phyloP scores from a whole-genome alignment of 2,113 vertebrate genomes.

The Oryzias melastigma region DNA sequence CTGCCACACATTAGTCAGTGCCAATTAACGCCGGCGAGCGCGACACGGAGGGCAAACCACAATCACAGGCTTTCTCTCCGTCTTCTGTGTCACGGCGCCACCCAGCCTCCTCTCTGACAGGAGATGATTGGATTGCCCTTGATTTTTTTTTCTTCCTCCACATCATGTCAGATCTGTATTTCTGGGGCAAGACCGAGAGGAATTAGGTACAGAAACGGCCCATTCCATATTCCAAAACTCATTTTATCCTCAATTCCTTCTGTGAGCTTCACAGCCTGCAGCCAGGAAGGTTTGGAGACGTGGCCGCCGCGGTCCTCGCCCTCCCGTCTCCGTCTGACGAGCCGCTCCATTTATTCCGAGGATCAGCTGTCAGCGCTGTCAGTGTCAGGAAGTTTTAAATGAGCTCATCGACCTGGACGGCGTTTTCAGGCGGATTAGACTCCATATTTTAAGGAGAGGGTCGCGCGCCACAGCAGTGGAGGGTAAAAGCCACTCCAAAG shows the following conservation, averaged over 20 bases:
- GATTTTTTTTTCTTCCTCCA: slow-evolving; percentile 22
- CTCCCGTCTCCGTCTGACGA: slow-evolving; percentile 36
- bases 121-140: slow-evolving; percentile 47
- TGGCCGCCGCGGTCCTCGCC: slow-evolving; percentile 27
- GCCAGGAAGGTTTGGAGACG: slow-evolving; percentile 27
- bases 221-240: slow-evolving; percentile 59
- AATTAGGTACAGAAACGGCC: slow-evolving; percentile 59
- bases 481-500: slow-evolving; percentile 34
- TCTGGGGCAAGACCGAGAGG: slow-evolving; percentile 59
- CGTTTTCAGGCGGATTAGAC: slow-evolving; percentile 42
- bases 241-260: slow-evolving; percentile 44
- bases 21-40: slow-evolving; percentile 27
- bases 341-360: slow-evolving; percentile 58
- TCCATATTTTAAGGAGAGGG: slow-evolving; percentile 38
- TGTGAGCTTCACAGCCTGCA: slow-evolving; percentile 35
- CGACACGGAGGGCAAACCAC: slow-evolving; percentile 6
- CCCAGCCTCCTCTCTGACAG: slow-evolving; percentile 36
- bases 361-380: slow-evolving; percentile 63
- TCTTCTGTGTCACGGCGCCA: background rate
- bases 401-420: slow-evolving; percentile 57
- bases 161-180: slow-evolving; percentile 58
- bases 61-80: background rate
- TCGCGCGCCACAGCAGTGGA: slow-evolving; percentile 27
- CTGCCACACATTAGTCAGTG: slow-evolving; percentile 9
- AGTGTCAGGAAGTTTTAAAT: slow-evolving; percentile 61